Evolutionary conservation across 2,113 vertebrate genomes (phyloP), one percentile per base, ranked within the genome.

Genomic region (Scatophagus argus): DNA sequence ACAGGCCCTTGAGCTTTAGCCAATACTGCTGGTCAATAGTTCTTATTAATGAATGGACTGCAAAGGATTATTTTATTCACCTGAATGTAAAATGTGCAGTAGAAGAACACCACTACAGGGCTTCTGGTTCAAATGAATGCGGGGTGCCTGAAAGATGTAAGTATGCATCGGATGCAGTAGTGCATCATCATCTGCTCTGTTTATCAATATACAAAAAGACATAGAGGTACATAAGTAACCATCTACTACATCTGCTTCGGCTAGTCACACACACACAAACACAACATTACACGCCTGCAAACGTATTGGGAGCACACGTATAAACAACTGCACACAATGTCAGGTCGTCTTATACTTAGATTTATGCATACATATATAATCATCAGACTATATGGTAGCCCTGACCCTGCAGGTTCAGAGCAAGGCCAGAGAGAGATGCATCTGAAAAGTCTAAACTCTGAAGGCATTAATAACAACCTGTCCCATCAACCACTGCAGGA

Each of bases 301-400:
- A 77, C 23, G 14, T 27, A 65, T 17, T n/a, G 23, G 56, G 16
- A 81, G 11, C 21, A 29, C 25, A 27, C 5, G n/a, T 39, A 38
- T 59, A 36, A 43, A 41, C 5, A 43, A 39, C 55, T 9, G 62
- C 67, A 60, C 63, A 29, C 54, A 39, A 32, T 36, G 8, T 67
- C 72, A 78, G 73, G 39, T 49, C 74, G 70, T 72, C 81, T 86
- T 77, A 61, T 74, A 81, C 82, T 87, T 82, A 87, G 86, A 93
- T 93, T 92, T 91, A 93, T 91, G 91, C 90, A 91, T 90, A 68
- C 75, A 88, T 88, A 76, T 82, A 82, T 84, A 83, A 89, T 88
- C 83, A 86, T 81, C 72, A 79, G 80, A 58, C 55, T 82, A 38
- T 76, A 60, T 52, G 39, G 81, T 69, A 84, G 69, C 89, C 89